Conservation (phyloP, 2,113 vertebrate genomes). For the Macquaria ambigua region DNA sequence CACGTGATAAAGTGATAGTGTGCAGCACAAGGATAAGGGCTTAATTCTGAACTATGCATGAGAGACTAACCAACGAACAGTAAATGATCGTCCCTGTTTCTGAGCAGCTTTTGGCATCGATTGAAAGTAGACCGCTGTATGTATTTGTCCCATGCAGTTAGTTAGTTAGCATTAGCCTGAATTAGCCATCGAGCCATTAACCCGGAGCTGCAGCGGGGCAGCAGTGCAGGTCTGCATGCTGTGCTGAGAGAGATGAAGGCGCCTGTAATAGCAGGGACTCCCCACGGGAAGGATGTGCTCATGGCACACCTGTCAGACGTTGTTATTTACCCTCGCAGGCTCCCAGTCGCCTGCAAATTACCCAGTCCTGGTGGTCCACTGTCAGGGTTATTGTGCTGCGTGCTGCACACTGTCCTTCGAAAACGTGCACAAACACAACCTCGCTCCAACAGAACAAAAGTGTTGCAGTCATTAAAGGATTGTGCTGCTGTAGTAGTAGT, state of each 20-base stretch:
- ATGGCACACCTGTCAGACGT: conserved; percentile 75
- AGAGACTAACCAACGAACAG: conserved; percentile 19
- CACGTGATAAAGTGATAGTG: conserved; percentile 35
- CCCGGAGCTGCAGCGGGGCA: conserved; percentile 41
- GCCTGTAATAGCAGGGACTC: conserved; percentile 67
- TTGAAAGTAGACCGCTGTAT: background rate
- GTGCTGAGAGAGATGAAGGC: conserved; percentile 41
- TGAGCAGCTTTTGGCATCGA: conserved; percentile 20
- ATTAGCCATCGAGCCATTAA: conserved; percentile 27
- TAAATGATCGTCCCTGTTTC: conserved; percentile 32
- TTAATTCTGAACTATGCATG: conserved; percentile 10
- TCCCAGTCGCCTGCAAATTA: conserved; percentile 70
- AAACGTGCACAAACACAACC: conserved; percentile 56
- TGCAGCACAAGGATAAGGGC: conserved; percentile 34
- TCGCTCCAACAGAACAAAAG: conserved; percentile 21
- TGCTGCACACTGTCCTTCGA: conserved; percentile 44
- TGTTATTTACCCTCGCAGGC: conserved; percentile 73
- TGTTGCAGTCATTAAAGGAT: conserved; percentile 59
- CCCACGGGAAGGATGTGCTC: conserved; percentile 53
- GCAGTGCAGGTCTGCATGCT: conserved; percentile 34
- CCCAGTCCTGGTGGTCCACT: conserved; percentile 63
- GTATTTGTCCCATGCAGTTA: conserved; percentile 21
- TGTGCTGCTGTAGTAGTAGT: conserved; percentile 28
- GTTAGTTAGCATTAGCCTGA: conserved; percentile 31
- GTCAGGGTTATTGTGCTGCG: conserved; percentile 49